phyloP scores from a whole-genome alignment of 2,113 vertebrate species.

The Ia io region DNA sequence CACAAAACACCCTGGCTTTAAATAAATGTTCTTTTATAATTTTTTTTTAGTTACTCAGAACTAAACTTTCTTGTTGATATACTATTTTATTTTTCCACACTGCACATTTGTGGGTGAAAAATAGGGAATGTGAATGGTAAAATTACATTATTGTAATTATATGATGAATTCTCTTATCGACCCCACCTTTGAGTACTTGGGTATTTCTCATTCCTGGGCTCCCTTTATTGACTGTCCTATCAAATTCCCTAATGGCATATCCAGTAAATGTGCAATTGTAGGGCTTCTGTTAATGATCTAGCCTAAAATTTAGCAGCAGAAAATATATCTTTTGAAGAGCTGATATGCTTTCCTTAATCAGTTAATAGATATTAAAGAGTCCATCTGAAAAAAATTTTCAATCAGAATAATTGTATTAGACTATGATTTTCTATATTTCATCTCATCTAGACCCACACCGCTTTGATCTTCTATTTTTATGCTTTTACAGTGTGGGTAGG shows the following conservation, averaged over 20 bases:
- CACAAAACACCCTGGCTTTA: background rate
- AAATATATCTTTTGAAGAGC: background rate
- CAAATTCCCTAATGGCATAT: background rate
- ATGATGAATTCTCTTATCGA: background rate
- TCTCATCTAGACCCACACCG: background rate
- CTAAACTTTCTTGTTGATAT: background rate
- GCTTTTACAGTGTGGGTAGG: background rate
- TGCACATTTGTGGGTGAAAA: background rate
- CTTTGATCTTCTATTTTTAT: background rate
- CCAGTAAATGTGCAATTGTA: background rate
- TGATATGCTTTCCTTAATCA: background rate
- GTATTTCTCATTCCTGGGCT: background rate
- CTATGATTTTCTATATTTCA: background rate
- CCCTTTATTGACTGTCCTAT: rapidly evolving
- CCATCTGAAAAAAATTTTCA: background rate
- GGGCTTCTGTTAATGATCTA: background rate
- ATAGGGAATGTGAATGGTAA: background rate
- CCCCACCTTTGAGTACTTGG: background rate
- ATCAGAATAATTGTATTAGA: background rate
- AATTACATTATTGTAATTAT: background rate
- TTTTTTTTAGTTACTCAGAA: background rate
- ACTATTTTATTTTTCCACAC: background rate
- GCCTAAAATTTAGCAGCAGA: background rate
- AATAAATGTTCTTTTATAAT: background rate
- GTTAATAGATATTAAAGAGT: background rate